phyloP scores from a whole-genome alignment of 2,797 vertebrate genomes.

The Triplophysa bombifrons region DNA sequence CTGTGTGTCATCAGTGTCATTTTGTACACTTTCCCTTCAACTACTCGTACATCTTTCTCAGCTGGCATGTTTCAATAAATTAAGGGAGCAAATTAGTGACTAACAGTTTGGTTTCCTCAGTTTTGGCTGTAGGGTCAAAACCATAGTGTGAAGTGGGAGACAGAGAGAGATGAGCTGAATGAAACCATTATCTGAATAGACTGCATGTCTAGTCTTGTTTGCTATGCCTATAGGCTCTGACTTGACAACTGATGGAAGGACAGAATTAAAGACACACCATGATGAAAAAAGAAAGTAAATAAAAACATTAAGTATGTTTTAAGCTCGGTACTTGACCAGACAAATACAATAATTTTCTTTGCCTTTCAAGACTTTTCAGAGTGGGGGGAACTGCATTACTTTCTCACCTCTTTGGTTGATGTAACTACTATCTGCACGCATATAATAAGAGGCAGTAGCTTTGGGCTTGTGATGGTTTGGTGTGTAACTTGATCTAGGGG shows the following conservation, averaged over 20 bases:
- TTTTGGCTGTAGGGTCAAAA: slow-evolving; percentile 8
- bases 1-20: slow-evolving; percentile 50
- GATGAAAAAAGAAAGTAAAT: not conserved
- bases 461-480: slow-evolving; percentile 8
- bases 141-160: slow-evolving; percentile 25
- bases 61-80: not conserved
- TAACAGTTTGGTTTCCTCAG: slow-evolving; percentile 14
- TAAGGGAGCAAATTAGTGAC: not conserved
- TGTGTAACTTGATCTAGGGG: slow-evolving; percentile 24
- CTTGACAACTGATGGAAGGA: slow-evolving; percentile 13
- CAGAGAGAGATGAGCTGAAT: slow-evolving; percentile 17
- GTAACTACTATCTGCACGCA: not conserved
- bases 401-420: not conserved
- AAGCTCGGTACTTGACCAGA: not conserved
- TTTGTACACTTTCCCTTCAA: slow-evolving; percentile 47
- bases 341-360: not conserved
- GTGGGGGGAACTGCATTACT: not conserved
- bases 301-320: not conserved
- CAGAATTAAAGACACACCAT: not conserved
- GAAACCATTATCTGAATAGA: slow-evolving; percentile 14
- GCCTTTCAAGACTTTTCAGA: not conserved
- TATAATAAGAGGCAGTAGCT: not conserved
- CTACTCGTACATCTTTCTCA: slow-evolving; percentile 9
- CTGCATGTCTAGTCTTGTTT: slow-evolving; percentile 14
- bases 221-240: slow-evolving; percentile 30